Evolutionary conservation across 2,797 vertebrate species (phyloP).

Genomic region (Antennarius maculatus): DNA sequence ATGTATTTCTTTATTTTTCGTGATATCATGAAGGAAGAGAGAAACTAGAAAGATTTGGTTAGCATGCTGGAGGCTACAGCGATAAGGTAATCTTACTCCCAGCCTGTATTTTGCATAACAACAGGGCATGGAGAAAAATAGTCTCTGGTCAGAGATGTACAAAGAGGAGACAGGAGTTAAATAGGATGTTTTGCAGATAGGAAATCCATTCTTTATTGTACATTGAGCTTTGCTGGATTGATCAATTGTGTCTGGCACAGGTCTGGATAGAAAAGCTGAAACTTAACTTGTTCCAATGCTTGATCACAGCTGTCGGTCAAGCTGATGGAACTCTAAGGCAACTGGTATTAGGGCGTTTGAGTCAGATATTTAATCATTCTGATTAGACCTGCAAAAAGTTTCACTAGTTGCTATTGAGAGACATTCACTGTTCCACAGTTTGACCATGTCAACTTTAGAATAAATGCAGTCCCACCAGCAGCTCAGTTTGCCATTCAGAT

Average conservation of each 20-base stretch:
- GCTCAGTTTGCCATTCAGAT: slow-evolving; percentile 15
- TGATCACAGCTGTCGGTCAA: slow-evolving; percentile 11
- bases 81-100: slow-evolving; percentile 40
- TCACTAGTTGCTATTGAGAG: slow-evolving; percentile 31
- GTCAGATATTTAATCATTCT: slow-evolving; percentile 57
- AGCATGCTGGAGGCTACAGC: slow-evolving; percentile 23
- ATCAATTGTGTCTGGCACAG: slow-evolving; percentile 38
- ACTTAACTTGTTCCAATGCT: slow-evolving; percentile 20
- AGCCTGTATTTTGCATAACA: slow-evolving; percentile 28
- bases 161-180: slow-evolving; percentile 47
- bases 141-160: slow-evolving; percentile 30
- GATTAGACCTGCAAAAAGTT: slow-evolving; percentile 44
- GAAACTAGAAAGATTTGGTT: slow-evolving; percentile 16
- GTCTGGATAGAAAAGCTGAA: background rate
- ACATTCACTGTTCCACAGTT: slow-evolving; percentile 38
- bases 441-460: slow-evolving; percentile 28
- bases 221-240: slow-evolving; percentile 33
- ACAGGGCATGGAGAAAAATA: slow-evolving; percentile 34
- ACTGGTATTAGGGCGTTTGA: slow-evolving; percentile 34
- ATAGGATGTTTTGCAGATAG: slow-evolving; percentile 37
- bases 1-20: slow-evolving; percentile 18
- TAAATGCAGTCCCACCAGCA: slow-evolving; percentile 2
- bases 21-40: slow-evolving; percentile 8
- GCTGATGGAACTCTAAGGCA: slow-evolving; percentile 50
- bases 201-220: slow-evolving; percentile 38